Conservation (phyloP, 2,113 vertebrate species). For the Semnopithecus entellus region DNA sequence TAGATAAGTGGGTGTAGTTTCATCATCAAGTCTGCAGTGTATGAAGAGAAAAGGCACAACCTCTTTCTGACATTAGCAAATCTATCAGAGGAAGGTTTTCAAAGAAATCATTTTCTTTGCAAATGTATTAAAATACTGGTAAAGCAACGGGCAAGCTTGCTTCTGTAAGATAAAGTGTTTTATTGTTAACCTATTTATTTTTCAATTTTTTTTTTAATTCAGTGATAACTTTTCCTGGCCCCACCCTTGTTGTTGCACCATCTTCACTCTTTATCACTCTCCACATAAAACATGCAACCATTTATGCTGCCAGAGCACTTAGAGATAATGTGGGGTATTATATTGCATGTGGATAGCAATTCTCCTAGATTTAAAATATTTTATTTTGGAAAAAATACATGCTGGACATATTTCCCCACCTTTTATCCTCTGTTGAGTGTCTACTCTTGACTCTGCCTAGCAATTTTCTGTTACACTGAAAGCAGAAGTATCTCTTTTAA, state of each 20-base stretch:
- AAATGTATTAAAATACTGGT: not conserved
- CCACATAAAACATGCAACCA: not conserved
- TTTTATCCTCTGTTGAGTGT: not conserved
- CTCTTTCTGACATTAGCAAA: not conserved
- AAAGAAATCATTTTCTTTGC: not conserved
- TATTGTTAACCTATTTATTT: not conserved
- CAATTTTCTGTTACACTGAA: not conserved
- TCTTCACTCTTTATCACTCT: not conserved
- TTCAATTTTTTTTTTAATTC: not conserved
- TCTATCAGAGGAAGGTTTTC: not conserved
- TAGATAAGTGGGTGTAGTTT: not conserved
- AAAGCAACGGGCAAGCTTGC: not conserved
- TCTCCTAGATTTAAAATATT: not conserved
- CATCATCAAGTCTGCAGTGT: not conserved
- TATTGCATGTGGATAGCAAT: not conserved
- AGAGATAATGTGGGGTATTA: not conserved
- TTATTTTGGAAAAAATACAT: not conserved
- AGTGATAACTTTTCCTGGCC: not conserved
- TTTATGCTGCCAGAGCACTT: not conserved
- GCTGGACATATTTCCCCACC: not conserved
- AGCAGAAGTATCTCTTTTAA: not conserved
- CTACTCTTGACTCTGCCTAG: not conserved
- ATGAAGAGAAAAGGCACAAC: not conserved
- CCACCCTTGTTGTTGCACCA: not conserved
- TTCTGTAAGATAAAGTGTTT: not conserved